Evolutionary conservation across 2,113 vertebrate genomes (phyloP), one percentile per base, ranked within the genome.

Genomic region (Platichthys stellatus): DNA sequence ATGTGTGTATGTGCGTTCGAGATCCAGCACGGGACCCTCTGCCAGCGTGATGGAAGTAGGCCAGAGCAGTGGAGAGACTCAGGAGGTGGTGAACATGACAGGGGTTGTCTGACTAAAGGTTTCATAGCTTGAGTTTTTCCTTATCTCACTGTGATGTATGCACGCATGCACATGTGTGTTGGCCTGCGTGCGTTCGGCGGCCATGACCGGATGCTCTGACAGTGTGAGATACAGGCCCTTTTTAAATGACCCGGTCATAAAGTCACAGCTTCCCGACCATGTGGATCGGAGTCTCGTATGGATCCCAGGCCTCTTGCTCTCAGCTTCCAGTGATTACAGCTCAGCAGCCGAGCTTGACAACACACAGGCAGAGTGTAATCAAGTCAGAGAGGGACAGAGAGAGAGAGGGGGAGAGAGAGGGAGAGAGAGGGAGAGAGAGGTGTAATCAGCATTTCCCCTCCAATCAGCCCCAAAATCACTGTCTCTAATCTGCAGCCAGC

Each of bases 381-480:
- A 93, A 90, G 84, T 83, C 69, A 62, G 85, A 81, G 81, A 79
- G 81, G 79, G 80, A 85, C 77, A 69, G 89, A 90, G 85, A 38
- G 28, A 38, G 59, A n/a, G 28, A 38, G 59, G n/a, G 26, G 8
- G 58, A 20, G 24, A 20, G 38, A 9, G 38, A 11, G 38, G 2
- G 38, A 11, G 38, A 5, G 47, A 2, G 45, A 10, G 38, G 3
- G 38, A 5, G 47, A 86, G 80, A 69, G 89, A 89, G 85, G 86
- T 76, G 78, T 85, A 92, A 92, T 90, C 90, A 92, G 86, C 86
- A 81, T 90, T 92, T 93, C 88, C 86, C 79, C 80, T 89, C 88
- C 90, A 92, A 93, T 93, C 91, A 92, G 88, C 83, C 85, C 86
- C 83, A 88, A 90, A 93, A 90, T 91, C 90, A 85, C 87, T 69